Percentiles rank a stretch among this genome's conserved stretches.
Conservation (phyloP, 2,888 invertebrate species). For the Notocelia uddmanniana region DNA sequence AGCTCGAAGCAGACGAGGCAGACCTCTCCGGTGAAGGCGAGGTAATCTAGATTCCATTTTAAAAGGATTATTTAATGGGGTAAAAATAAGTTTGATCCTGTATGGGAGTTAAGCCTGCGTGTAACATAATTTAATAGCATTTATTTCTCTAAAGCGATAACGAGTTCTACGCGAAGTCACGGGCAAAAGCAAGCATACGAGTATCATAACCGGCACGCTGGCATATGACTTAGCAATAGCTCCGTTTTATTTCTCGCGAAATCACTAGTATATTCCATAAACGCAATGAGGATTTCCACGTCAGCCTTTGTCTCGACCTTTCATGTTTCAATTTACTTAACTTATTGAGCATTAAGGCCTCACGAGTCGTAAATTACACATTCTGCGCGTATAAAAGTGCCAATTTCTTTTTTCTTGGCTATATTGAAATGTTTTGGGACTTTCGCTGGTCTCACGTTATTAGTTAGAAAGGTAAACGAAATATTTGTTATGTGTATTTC, state of each 20-base stretch:
- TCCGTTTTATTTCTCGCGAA: constrained; percentile 13
- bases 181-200: too few relatives aligned
- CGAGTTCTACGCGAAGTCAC: too few relatives aligned
- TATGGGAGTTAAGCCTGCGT: too few relatives aligned
- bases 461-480: background rate
- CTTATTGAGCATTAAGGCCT: constrained; percentile 36
- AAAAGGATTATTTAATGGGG: too few relatives aligned
- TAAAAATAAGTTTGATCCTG: too few relatives aligned
- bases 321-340: constrained; percentile 38
- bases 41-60: too few relatives aligned
- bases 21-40: too few relatives aligned
- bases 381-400: constrained; percentile 21
- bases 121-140: too few relatives aligned
- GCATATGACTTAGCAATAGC: background rate
- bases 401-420: constrained; percentile 19
- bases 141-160: too few relatives aligned
- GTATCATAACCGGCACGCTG: background rate
- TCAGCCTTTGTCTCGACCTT: constrained; percentile 22
- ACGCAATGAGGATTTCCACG: constrained; percentile 17
- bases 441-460: background rate
- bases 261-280: constrained; percentile 6
- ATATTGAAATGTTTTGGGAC: background rate
- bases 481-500: background rate
- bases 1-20: too few relatives aligned
- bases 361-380: constrained; percentile 28